These are phyloP conservation scores for Canis aureus DNA, from an alignment of 2,113 vertebrate genomes.

Conservation along the genomic window DNA sequence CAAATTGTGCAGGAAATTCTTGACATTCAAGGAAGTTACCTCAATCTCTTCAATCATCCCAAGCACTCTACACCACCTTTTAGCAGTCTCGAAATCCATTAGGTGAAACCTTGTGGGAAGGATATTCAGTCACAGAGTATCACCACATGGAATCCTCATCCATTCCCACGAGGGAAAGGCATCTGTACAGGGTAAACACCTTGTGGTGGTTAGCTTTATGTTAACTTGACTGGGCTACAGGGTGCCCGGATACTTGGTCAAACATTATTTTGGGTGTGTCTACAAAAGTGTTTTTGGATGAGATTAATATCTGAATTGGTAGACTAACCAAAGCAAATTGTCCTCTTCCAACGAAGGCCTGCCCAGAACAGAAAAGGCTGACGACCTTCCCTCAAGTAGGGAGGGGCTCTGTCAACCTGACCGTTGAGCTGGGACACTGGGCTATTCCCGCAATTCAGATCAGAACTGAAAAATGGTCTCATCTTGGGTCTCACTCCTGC, in stretches of 20 bases:
- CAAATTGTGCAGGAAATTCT: not conserved
- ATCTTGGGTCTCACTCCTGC: not conserved
- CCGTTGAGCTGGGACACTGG: not conserved
- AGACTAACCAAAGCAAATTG: not conserved
- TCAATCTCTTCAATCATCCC: not conserved
- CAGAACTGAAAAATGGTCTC: not conserved
- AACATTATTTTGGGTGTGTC: not conserved
- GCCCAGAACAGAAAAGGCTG: not conserved
- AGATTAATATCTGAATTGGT: not conserved
- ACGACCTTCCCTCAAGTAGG: not conserved
- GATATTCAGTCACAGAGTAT: not conserved
- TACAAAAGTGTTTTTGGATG: not conserved
- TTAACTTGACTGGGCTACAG: not conserved
- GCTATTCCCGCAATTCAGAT: not conserved
- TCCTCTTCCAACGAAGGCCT: not conserved
- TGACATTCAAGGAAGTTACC: not conserved
- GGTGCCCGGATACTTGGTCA: too few relatives aligned
- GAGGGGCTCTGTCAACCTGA: not conserved
- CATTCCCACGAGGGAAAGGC: rapidly evolving
- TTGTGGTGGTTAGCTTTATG: too few relatives aligned
- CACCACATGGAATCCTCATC: not conserved
- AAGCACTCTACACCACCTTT: not conserved
- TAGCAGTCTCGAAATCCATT: not conserved
- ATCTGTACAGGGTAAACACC: rapidly evolving
- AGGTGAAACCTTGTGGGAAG: not conserved